These are phyloP conservation scores for Trisateles emortualis DNA, from an alignment of 2,888 invertebrate species.

Conservation along the genomic window DNA sequence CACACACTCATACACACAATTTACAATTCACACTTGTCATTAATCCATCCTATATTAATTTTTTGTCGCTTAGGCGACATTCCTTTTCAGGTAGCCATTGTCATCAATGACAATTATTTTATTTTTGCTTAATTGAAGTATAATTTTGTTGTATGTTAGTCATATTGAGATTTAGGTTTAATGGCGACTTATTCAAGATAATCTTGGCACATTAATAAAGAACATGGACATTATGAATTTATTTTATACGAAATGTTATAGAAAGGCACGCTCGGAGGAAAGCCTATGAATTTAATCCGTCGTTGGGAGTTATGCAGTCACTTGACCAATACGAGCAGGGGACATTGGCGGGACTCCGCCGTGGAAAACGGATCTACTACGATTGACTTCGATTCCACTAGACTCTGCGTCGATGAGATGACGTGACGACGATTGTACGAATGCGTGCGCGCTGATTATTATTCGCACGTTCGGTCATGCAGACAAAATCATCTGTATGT, in stretches of 20 bases:
- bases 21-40: constrained; percentile 24
- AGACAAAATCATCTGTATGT: constrained; percentile 43
- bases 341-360: constrained; percentile 57
- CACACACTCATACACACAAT: constrained; percentile 14
- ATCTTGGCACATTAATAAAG: constrained; percentile 46
- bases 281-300: constrained; percentile 82
- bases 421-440: constrained; percentile 29
- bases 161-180: constrained; percentile 63
- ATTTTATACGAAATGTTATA: constrained; percentile 85
- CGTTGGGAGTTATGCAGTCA: constrained; percentile 76
- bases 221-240: constrained; percentile 66
- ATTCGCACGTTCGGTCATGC: constrained; percentile 29
- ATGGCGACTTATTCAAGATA: constrained; percentile 61
- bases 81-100: constrained; percentile 74
- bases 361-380: constrained; percentile 55
- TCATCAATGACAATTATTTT: constrained; percentile 50
- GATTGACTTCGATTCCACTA: constrained; percentile 54
- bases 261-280: constrained; percentile 85
- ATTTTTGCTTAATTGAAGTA: constrained; percentile 59
- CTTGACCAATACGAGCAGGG: constrained; percentile 66
- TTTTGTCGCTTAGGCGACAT: constrained; percentile 63
- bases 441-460: constrained; percentile 25
- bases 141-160: constrained; percentile 64
- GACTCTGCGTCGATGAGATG: constrained; percentile 47
- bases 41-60: constrained; percentile 53